phyloP scores from a whole-genome alignment of 2,888 invertebrate species.

The Pantelozetes paolii region DNA sequence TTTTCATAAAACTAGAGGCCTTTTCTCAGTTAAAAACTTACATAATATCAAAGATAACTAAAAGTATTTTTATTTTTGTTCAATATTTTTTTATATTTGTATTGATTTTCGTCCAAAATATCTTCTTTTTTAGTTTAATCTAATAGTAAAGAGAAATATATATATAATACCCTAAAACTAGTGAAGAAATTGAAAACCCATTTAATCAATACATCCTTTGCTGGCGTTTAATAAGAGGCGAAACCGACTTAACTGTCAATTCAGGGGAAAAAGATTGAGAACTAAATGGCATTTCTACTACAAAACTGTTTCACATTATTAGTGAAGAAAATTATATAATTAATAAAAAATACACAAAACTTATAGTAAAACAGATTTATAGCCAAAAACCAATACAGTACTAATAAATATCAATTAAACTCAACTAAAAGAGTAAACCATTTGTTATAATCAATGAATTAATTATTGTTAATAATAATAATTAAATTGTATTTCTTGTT shows the following conservation, averaged over 20 bases:
- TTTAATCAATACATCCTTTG: not conserved
- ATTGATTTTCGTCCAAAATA: not conserved
- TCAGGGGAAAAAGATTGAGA: not conserved
- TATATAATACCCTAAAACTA: not conserved
- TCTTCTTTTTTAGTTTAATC: not conserved
- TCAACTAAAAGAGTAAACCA: not conserved
- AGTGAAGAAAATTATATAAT: not conserved
- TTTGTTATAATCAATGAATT: conserved; percentile 14
- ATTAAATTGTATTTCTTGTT: too few species aligned
- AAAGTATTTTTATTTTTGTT: too few species aligned
- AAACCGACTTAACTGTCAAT: conserved; percentile 1
- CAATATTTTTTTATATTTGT: not conserved
- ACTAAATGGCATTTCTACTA: not conserved
- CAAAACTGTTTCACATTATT: not conserved
- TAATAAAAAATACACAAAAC: not conserved
- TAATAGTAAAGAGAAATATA: not conserved
- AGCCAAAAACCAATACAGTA: too few species aligned
- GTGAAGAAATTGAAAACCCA: not conserved
- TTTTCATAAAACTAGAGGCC: conserved; percentile 1
- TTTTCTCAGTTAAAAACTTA: not conserved
- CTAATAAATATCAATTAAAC: conserved; percentile 11
- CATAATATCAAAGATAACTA: too few species aligned
- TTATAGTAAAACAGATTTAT: too few species aligned
- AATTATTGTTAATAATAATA: not conserved
- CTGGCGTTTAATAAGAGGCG: conserved; percentile 9